Base-by-base conservation (phyloP, 2,113 vertebrate species). In the Aptenodytes patagonicus region DNA sequence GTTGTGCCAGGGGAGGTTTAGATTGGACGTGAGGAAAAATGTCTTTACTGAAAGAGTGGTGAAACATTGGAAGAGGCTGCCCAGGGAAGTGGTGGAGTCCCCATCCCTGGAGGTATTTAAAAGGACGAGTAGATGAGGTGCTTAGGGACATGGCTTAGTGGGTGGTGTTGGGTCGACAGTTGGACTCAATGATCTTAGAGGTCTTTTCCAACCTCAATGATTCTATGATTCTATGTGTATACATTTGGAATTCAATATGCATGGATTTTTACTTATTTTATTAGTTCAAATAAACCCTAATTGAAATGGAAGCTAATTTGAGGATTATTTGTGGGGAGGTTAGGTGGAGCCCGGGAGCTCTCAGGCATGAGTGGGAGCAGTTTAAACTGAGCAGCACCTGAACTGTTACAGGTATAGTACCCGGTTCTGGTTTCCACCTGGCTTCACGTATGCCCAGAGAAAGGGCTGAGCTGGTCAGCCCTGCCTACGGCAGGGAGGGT, bases 281-380 rank as follows among this genome's bases (percentile, higher is more conserved):
- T 85, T 89, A 55, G 60, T 46, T 65, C 29, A 58, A 25, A 57
- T 29, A 14, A 65, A 70, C 87, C 89, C 65, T 83, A 47, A 76
- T 26, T 87, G 61, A 42, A 72, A 85, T 69, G 13, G n/a, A 34
- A 86, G 19, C 17, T 69, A 6, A 46, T 60, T 17, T 57, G 66
- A 57, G 85, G 85, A 24, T 21, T 36, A 7, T 19, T 17, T 55
- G 34, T 38, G 76, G 60, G 17, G 51, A 57, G 36, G 26, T 25
- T 5, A 14, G 26, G n/a, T 42, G 36, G 81, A 71, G n/a, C n/a
- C 21, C 3, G 2, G 31, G 16, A 55, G n/a, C 34, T 69, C 62
- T 40, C 0, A 2, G 47, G 54, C 18, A 9, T 0, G 4, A 3
- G 28, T 29, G 54, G 87, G 19, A n/a, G 64, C 55, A 21, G 40